Percentiles rank a stretch among this genome's conserved stretches.
Conservation (phyloP, 2,888 invertebrate species). For the Lobophora halterata region DNA sequence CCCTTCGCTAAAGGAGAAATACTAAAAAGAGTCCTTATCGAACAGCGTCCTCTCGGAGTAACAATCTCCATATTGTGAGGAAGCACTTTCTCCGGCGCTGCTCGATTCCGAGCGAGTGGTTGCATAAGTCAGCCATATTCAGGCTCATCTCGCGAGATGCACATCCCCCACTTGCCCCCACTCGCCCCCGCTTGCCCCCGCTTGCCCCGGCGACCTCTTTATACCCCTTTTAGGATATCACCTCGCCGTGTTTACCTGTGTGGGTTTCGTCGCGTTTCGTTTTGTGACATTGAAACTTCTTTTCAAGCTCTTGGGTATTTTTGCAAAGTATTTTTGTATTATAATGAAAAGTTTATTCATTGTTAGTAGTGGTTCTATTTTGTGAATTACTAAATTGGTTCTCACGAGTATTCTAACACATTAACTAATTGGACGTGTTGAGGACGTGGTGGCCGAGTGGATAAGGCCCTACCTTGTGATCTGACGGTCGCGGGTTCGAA, state of each 20-base stretch:
- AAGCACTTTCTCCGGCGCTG: conserved; percentile 21
- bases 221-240: conserved; percentile 32
- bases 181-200: conserved; percentile 7
- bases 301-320: too few species aligned
- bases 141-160: conserved; percentile 38
- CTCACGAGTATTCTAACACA: too few species aligned
- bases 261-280: conserved; percentile 14
- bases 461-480: too few species aligned
- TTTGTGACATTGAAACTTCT: conserved; percentile 25
- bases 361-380: too few species aligned
- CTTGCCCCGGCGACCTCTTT: conserved; percentile 28
- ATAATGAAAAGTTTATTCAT: too few species aligned
- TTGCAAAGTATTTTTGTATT: too few species aligned
- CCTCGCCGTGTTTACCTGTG: conserved; percentile 25
- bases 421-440: too few species aligned
- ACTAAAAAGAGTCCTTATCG: conserved; percentile 8
- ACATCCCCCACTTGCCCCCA: conserved; percentile 34
- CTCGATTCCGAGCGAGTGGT: conserved; percentile 19
- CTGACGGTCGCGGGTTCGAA: too few species aligned
- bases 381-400: too few species aligned
- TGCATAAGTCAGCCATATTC: conserved; percentile 28
- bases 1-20: not conserved
- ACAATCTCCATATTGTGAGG: conserved; percentile 11
- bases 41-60: conserved; percentile 5
- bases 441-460: too few species aligned